phyloP scores from a whole-genome alignment of 2,797 vertebrate species.

The Sebastes reedi region DNA sequence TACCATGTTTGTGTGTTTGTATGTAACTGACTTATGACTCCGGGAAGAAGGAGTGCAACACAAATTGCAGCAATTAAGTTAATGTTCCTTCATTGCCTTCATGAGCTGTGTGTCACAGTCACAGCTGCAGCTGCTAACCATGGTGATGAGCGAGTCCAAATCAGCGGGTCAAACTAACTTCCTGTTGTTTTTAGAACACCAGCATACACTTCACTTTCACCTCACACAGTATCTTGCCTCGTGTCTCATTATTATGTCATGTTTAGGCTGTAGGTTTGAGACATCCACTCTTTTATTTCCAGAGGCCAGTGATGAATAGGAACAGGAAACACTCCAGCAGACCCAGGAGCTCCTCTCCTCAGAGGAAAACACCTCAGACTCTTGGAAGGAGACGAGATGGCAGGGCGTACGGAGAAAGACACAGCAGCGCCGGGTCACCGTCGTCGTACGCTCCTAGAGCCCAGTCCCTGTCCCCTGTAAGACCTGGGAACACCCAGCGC shows the following conservation, averaged over 20 bases:
- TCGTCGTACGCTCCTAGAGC: conserved; percentile 33
- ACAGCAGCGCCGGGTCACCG: not conserved
- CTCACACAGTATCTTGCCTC: not conserved
- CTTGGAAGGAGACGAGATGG: conserved; percentile 19
- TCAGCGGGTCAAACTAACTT: not conserved
- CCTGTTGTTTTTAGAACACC: not conserved
- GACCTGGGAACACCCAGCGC: conserved; percentile 33
- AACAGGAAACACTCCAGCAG: conserved; percentile 43
- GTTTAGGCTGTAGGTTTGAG: not conserved
- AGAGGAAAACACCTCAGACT: conserved; percentile 26
- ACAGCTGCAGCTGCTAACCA: not conserved
- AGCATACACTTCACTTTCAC: not conserved
- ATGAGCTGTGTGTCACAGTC: not conserved
- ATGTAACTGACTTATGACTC: not conserved
- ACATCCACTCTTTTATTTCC: not conserved
- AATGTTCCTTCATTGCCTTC: not conserved
- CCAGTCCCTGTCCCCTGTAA: conserved; percentile 59
- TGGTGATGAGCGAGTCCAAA: not conserved
- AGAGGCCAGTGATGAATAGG: conserved; percentile 66
- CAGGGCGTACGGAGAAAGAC: conserved; percentile 4
- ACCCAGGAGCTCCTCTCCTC: conserved; percentile 40
- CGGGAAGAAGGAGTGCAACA: not conserved
- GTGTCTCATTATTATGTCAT: not conserved
- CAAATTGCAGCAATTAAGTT: not conserved
- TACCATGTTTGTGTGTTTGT: not conserved